Base-by-base conservation (phyloP, 1,140 invertebrate species). In the Platyscapa corneri region DNA sequence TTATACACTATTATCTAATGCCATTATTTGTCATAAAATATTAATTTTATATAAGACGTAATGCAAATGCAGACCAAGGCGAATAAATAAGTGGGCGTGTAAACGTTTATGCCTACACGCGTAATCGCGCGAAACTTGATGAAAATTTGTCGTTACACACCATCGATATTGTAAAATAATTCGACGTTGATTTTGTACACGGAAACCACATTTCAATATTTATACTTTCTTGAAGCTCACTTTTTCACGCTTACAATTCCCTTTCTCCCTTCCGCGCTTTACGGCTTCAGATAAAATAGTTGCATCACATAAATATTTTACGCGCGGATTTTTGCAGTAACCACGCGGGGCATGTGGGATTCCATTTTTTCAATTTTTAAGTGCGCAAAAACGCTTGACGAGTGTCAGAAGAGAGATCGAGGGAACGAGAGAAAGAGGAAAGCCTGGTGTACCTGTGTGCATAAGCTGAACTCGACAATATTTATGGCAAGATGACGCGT, bases 401-500 rank as follows among this genome's bases (percentile, higher is more conserved):
- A 56, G 49, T 77, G 75, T 77, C 75, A 56, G 46, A 77, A 56
- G 77, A 79, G 77, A 79, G 56, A 60, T 56, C 49, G 81, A 12
- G 39, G 39, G 78, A 7, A 30, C 20, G 18, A 34, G 42, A 72
- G 70, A 82, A 74, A 82, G 70, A 82, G 67, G 64, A 72, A 82
- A 82, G 67, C 65, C 64, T 7, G 16, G 78, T 70, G 46, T 77
- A 34, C 46, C 46, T 42, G 37, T 77, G 75, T 56, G 75, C 46
- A 53, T 56, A 77, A 77, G 32, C 46, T 49, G 34, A 23, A 37
- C 70, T 39, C 74, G 72, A 64, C 53, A 76, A 83, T 83, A 83
- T 83, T 83, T 83, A 83, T 76, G 82, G 56, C 72, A n/a, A 83
- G 72, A 65, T 83, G 72, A 76, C 56, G 82, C 82, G 82, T 83